Base-by-base conservation (phyloP, 2,797 vertebrate species). In the Mionectes olivaceus region DNA sequence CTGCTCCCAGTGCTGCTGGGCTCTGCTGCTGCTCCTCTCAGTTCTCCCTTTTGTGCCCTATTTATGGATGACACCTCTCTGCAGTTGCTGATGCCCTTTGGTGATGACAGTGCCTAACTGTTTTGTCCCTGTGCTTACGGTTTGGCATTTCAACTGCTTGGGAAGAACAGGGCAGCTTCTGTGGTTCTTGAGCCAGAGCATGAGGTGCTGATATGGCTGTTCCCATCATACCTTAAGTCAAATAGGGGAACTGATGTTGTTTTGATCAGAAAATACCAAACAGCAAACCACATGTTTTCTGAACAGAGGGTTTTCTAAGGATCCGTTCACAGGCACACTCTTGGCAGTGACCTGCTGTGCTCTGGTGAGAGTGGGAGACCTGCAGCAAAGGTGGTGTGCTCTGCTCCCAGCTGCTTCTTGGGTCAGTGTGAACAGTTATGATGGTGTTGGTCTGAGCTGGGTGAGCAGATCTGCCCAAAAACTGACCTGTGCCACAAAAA, bases 371-470 rank as follows among this genome's bases (percentile, higher is more conserved):
- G 15, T 65, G 30, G 43, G 30, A 89, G 52, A 56, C 11, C 56
- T 33, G 33, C 43, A 46, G 60, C 28, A 67, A 28, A n/a, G n/a
- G 28, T 1, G 0, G 3, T 19, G 37, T 67, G 53, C 28, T 80
- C 13, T 69, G 37, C 46, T 70, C 19, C 61, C 56, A 23, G 7
- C 33, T 89, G 60, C 65, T 73, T 65, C 14, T 17, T n/a, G n/a
- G 30, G 28, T 52, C 22, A 13, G 16, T 56, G 35, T 0, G 0
- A 43, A 13, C 2, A 4, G 44, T 12, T 1, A 0, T 25, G n/a
- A 22, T 71, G 46, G 8, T 32, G 30, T 7, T 18, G 60, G 24
- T 39, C 39, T 49, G 49, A 8, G 32, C 61, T 4, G 1, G 19
- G 21, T 73, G 52, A 74, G 49, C 35, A 76, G 33, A n/a, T 64